Evolutionary conservation across 2,888 invertebrate species (phyloP).

Genomic region (Tachina grossa): DNA sequence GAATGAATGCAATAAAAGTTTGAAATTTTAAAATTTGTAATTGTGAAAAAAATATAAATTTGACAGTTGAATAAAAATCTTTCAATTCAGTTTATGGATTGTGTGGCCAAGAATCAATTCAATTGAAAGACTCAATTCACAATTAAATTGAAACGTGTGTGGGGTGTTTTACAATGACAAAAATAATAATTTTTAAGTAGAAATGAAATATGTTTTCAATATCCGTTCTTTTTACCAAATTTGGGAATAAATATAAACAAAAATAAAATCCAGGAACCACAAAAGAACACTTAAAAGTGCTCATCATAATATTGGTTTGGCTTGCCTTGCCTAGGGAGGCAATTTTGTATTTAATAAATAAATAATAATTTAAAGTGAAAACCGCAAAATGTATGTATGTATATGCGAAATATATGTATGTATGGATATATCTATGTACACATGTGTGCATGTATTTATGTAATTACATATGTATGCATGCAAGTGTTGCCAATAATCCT

Average conservation of each 20-base stretch:
- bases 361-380: conserved; percentile 52
- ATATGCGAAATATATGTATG: neutral
- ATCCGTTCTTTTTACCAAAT: conserved; percentile 1
- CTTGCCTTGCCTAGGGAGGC: neutral
- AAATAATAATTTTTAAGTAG: conserved; percentile 24
- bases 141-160: too few relatives aligned
- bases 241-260: conserved; percentile 8
- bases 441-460: too few relatives aligned
- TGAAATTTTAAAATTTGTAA: too few relatives aligned
- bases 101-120: too few relatives aligned
- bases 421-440: too few relatives aligned
- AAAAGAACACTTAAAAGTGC: conserved; percentile 68
- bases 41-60: too few relatives aligned
- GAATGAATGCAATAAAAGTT: too few relatives aligned
- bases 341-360: conserved; percentile 43
- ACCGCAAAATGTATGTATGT: conserved; percentile 44
- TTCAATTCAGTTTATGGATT: too few relatives aligned
- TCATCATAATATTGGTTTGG: conserved; percentile 31
- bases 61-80: too few relatives aligned
- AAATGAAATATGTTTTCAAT: neutral
- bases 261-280: conserved; percentile 39
- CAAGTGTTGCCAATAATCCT: conserved; percentile 51
- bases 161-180: too few relatives aligned
- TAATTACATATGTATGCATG: too few relatives aligned
- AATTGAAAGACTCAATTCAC: too few relatives aligned